phyloP scores from a whole-genome alignment of 2,888 invertebrate genomes.

The Dasypolia templi region DNA sequence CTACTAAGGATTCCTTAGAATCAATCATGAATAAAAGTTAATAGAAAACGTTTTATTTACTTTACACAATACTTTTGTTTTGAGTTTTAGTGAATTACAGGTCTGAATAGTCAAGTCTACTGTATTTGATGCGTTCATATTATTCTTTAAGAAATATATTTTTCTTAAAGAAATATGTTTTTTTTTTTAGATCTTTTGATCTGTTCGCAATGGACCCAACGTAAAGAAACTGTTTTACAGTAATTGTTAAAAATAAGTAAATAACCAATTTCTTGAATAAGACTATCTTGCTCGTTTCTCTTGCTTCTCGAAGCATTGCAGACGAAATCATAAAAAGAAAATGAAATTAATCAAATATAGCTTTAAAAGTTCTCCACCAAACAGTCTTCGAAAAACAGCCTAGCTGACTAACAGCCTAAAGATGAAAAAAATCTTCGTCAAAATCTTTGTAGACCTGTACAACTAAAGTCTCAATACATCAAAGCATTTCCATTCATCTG shows the following conservation, averaged over 20 bases:
- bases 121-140: not conserved
- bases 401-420: not conserved
- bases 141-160: not conserved
- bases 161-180: no score
- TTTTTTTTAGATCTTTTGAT: no score
- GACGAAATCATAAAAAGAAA: not conserved
- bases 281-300: no score
- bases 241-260: not conserved
- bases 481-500: constrained; percentile 28
- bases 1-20: constrained; percentile 13
- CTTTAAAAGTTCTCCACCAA: not conserved
- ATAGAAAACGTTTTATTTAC: not conserved
- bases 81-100: not conserved
- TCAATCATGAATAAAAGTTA: constrained; percentile 12
- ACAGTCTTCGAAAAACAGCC: not conserved
- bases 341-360: not conserved
- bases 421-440: not conserved
- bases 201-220: not conserved
- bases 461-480: constrained; percentile 22
- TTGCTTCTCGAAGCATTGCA: not conserved
- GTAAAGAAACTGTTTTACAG: not conserved
- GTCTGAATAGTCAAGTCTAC: not conserved
- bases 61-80: not conserved
- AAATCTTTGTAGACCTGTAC: not conserved
- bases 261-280: not conserved